A percentile compares a stretch with the other conserved stretches of the same genome.
Evolutionary conservation across 2,888 invertebrate species (phyloP).

Genomic region (Iselma pallidipennis): DNA sequence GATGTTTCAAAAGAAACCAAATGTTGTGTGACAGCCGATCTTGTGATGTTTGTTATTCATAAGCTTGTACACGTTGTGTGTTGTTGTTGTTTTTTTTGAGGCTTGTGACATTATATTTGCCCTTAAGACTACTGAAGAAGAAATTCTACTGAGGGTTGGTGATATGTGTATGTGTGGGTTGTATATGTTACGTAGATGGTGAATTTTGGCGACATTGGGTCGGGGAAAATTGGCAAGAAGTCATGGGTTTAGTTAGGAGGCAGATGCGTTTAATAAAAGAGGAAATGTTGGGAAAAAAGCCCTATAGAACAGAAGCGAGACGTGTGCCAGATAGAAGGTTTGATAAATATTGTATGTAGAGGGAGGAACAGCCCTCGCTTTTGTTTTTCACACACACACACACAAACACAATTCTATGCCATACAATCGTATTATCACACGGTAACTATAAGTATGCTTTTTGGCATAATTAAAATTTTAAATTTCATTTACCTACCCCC

Average conservation of each 20-base stretch:
- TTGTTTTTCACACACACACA: too few relatives aligned
- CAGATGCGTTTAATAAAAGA: constrained; percentile 1
- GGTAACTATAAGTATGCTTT: too few relatives aligned
- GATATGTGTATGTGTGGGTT: neutral
- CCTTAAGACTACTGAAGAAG: too few relatives aligned
- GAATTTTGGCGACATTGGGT: neutral
- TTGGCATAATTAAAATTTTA: too few relatives aligned
- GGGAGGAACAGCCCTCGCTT: neutral
- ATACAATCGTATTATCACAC: too few relatives aligned
- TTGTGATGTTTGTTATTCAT: constrained; percentile 26
- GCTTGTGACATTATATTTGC: too few relatives aligned
- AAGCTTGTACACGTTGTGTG: constrained; percentile 8
- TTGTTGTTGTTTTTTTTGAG: too few relatives aligned
- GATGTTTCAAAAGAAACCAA: too few relatives aligned
- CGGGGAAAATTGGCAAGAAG: neutral
- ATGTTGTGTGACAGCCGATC: constrained; percentile 30
- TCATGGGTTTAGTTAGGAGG: neutral
- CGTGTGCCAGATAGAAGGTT: neutral
- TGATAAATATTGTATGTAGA: neutral
- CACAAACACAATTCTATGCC: neutral
- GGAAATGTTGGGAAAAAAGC: neutral
- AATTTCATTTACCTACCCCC: too few relatives aligned
- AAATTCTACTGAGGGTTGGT: neutral
- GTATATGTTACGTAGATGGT: neutral
- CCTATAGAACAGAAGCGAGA: neutral